phyloP scores from a whole-genome alignment of 2,797 vertebrate species.

The Poecile montanus region DNA sequence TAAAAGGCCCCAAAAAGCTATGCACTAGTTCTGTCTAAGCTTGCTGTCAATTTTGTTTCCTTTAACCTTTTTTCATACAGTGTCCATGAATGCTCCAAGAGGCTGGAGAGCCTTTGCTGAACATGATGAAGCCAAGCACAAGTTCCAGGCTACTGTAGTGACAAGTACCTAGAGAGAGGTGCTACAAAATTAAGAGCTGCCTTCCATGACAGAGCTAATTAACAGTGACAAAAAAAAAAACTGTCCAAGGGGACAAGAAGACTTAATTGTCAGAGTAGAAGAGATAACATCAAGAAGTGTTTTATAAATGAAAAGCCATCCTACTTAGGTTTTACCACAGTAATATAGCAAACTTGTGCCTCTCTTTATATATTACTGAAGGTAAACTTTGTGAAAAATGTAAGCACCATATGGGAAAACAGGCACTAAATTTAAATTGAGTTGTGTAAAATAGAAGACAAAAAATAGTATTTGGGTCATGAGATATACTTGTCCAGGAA shows the following conservation, averaged over 20 bases:
- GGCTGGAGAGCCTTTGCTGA: background rate
- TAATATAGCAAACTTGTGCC: background rate
- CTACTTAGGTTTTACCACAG: background rate
- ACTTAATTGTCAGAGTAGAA: background rate
- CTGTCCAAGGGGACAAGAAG: background rate
- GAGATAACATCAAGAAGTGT: background rate
- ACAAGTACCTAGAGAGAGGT: background rate
- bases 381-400: background rate
- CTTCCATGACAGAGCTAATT: conserved; percentile 12
- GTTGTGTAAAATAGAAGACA: background rate
- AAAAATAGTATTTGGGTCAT: background rate
- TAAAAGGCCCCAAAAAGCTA: background rate
- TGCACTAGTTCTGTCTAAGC: background rate
- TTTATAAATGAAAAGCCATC: background rate
- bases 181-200: conserved; percentile 12
- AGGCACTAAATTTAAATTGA: background rate
- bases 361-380: background rate
- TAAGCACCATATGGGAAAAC: background rate
- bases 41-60: background rate
- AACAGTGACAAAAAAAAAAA: background rate
- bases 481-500: background rate
- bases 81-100: background rate
- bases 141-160: background rate
- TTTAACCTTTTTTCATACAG: background rate
- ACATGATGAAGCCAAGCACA: background rate